Evolutionary conservation across 2,797 vertebrate genomes (phyloP).

Genomic region (Channallabes apus): DNA sequence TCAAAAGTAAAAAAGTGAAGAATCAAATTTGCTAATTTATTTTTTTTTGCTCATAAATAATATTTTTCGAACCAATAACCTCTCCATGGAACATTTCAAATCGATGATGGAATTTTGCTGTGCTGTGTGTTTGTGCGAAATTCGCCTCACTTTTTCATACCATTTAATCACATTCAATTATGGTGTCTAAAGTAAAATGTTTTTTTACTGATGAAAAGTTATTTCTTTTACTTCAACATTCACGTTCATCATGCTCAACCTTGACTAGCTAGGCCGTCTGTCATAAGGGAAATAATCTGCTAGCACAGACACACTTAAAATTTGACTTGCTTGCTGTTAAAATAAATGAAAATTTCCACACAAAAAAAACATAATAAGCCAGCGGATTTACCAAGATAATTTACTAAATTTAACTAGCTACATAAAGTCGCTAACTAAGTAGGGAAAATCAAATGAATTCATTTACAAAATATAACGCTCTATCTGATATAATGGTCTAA

Average conservation of each 20-base stretch:
- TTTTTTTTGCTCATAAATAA: no score
- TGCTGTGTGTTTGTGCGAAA: no score
- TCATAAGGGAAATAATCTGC: neutral
- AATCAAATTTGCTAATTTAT: no score
- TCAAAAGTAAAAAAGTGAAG: neutral
- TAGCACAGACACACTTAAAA: neutral
- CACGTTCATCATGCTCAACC: neutral
- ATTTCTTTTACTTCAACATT: neutral
- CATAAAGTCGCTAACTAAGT: no score
- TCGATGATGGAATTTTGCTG: no score
- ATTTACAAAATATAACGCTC: neutral
- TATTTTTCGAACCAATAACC: no score
- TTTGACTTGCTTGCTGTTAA: neutral
- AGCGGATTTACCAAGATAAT: neutral
- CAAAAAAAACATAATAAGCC: neutral
- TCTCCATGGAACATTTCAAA: no score
- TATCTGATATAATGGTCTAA: neutral
- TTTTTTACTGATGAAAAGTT: neutral
- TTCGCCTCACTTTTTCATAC: no score
- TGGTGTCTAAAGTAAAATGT: no score
- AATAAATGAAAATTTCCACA: neutral
- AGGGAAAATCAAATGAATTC: neutral
- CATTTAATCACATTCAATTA: no score
- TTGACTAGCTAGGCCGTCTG: neutral
- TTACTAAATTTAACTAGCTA: neutral